phyloP scores from a whole-genome alignment of 2,888 invertebrate genomes.

The Mantis religiosa region DNA sequence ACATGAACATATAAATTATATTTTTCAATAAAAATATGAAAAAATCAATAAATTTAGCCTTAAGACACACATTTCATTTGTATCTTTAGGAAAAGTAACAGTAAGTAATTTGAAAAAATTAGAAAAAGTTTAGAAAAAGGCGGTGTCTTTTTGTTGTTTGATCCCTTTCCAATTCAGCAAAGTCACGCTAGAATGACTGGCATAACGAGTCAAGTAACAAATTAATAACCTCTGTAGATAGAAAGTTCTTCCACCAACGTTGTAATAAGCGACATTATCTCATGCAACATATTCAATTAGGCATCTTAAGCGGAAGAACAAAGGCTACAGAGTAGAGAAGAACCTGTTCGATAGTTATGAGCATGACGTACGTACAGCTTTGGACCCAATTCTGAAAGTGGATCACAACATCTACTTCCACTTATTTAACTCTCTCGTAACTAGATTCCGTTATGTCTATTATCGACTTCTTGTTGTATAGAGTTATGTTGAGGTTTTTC shows the following conservation, averaged over 20 bases:
- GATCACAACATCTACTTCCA: background rate
- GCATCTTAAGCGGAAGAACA: background rate
- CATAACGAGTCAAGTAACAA: too few species aligned
- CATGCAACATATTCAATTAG: background rate
- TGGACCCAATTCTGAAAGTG: background rate
- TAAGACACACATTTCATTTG: too few species aligned
- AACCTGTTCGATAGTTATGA: background rate
- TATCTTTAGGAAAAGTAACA: too few species aligned
- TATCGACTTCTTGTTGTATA: background rate
- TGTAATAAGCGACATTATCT: background rate
- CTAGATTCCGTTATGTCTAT: background rate
- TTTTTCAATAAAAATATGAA: too few species aligned
- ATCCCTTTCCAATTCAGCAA: too few species aligned
- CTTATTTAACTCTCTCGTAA: background rate
- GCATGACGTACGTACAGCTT: background rate
- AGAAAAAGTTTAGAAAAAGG: too few species aligned
- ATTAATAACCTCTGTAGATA: too few species aligned
- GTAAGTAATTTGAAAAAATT: too few species aligned
- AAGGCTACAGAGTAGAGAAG: background rate
- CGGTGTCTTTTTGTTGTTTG: too few species aligned
- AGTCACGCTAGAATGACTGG: too few species aligned
- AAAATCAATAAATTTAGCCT: too few species aligned
- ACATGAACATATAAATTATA: too few species aligned
- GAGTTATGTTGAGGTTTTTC: background rate
- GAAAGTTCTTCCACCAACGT: background rate